These are phyloP conservation scores for Cydia fagiglandana DNA, from an alignment of 1,140 invertebrate species.

Conservation along the genomic window DNA sequence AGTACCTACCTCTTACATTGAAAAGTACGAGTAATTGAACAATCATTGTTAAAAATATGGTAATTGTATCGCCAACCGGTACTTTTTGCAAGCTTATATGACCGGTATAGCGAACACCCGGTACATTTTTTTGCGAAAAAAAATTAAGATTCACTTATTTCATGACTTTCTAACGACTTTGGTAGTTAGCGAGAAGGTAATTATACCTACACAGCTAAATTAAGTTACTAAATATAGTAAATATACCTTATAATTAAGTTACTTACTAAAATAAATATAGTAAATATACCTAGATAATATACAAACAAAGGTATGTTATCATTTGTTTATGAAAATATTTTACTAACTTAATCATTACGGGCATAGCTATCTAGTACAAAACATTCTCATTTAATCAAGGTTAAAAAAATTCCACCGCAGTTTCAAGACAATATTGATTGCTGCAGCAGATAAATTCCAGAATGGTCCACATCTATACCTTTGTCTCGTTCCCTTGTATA, in stretches of 20 bases:
- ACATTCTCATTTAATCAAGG: neutral
- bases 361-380: too few species aligned
- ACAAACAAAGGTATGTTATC: too few species aligned
- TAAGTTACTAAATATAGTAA: too few species aligned
- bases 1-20: neutral
- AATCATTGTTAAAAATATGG: neutral
- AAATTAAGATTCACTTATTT: neutral
- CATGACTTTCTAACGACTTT: too few species aligned
- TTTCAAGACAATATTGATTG: slow-evolving; percentile 21
- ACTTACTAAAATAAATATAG: too few species aligned
- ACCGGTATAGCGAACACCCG: neutral
- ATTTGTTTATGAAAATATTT: too few species aligned
- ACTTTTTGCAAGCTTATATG: neutral
- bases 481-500: slow-evolving; percentile 11
- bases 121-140: neutral
- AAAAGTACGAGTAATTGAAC: neutral
- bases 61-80: neutral
- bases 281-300: too few species aligned
- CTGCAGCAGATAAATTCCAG: slow-evolving; percentile 15
- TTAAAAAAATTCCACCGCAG: slow-evolving; percentile 22
- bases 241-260: too few species aligned
- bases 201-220: too few species aligned
- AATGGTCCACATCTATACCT: neutral
- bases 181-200: too few species aligned
- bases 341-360: too few species aligned